Percentiles rank a stretch among this genome's conserved stretches.
Evolutionary conservation across 2,797 vertebrate species (phyloP).

Genomic region (Sphenopsis melanotis): DNA sequence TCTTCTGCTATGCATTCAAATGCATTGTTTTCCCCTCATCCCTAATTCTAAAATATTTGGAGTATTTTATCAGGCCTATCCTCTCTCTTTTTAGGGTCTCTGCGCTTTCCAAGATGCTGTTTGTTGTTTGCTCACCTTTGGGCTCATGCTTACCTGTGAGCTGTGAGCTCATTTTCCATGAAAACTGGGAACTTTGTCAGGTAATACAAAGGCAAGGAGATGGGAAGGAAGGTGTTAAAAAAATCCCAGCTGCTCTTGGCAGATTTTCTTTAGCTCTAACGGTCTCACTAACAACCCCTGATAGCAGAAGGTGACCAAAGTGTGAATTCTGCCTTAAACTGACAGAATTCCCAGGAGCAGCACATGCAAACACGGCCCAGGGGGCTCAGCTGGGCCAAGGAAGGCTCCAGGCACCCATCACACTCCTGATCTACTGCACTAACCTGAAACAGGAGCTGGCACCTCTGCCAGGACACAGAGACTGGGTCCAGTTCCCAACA

Average conservation of each 20-base stretch:
- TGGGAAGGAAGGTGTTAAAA: not conserved
- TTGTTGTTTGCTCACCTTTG: not conserved
- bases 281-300: not conserved
- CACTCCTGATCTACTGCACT: not conserved
- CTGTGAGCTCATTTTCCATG: rapidly evolving
- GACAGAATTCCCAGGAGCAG: not conserved
- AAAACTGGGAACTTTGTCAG: rapidly evolving
- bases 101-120: not conserved
- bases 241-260: rapidly evolving
- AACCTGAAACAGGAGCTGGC: not conserved
- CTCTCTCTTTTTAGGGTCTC: not conserved
- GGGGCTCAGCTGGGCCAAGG: not conserved
- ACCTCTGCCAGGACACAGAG: not conserved
- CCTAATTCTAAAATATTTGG: not conserved
- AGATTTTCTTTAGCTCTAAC: not conserved
- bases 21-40: rapidly evolving
- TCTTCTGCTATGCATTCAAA: not conserved
- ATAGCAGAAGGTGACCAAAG: not conserved
- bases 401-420: not conserved
- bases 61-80: not conserved
- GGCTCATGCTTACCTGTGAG: not conserved
- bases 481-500: rapidly evolving
- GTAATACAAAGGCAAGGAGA: not conserved
- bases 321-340: not conserved
- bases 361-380: rapidly evolving